Base-by-base conservation (phyloP, 2,888 invertebrate genomes). In the Drosophila recens region DNA sequence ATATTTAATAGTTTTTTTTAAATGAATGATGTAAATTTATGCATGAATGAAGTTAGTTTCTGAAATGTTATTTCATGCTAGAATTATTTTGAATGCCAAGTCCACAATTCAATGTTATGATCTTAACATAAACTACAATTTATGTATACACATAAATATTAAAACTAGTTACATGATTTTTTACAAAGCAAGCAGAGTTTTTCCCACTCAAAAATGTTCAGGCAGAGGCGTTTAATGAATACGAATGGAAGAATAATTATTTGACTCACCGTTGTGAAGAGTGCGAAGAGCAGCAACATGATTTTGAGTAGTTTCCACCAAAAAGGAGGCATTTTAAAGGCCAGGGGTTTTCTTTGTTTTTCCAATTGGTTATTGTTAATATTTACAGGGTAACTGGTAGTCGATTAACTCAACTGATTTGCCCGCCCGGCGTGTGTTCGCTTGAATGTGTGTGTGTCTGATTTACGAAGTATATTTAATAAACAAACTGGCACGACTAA, bases 401-500 rank as follows among this genome's bases (percentile, higher is more conserved):
- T 75, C 64, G 40, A 40, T 46, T 34, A 10, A 13, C 10, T 33
- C 42, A n/a, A 42, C 54, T 17, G 17, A 4, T 49, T 61, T 38
- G 2, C 1, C 3, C 11, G 13, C 13, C 38, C 38, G 65, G 33
- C 49, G 38, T 59, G 36, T 42, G 45, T 53, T 27, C 20, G 51
- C 51, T 59, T 72, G 11, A 40, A 15, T 17, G 42, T 38, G 49
- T 59, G 9, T 72, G 11, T 43, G 20, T 62, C 58, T 64, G 67
- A 33, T 72, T 73, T 75, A 66, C 43, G 61, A 79, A 71, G 76
- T 79, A 71, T 80, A 69, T 75, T 78, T 79, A 77, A 79, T 80
- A 84, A 85, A 82, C 79, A 84, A 82, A 84, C 82, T 79, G 81
- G 73, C 80, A 82, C 80, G 82, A 82, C 81, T 85, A 74, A 82